Evolutionary conservation across 2,113 vertebrate genomes (phyloP).

Genomic region (Callaeas wilsoni): DNA sequence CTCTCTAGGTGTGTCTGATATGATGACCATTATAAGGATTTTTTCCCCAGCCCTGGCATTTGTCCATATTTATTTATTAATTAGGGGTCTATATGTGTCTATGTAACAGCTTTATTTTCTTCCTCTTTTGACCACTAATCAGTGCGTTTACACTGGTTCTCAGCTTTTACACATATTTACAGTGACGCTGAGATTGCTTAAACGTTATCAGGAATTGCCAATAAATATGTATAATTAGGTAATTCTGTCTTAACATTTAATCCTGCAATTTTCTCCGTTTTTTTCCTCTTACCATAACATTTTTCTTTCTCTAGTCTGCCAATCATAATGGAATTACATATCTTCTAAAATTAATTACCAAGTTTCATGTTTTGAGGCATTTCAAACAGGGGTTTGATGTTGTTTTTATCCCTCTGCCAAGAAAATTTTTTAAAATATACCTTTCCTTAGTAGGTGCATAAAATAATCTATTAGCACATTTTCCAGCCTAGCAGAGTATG

Average conservation of each 20-base stretch:
- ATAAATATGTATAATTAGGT: background rate
- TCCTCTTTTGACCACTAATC: background rate
- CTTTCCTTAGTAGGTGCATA: rapidly evolving
- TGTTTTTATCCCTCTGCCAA: background rate
- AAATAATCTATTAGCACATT: background rate
- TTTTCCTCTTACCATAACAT: background rate
- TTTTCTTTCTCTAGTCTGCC: background rate
- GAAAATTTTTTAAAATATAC: background rate
- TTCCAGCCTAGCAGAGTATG: background rate
- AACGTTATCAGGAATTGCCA: background rate
- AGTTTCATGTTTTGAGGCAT: background rate
- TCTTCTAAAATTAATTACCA: background rate
- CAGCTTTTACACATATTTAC: background rate
- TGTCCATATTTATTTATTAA: background rate
- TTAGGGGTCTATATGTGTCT: background rate
- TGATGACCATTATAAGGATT: background rate
- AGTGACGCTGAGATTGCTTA: background rate
- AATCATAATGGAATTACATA: background rate
- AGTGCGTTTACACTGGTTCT: background rate
- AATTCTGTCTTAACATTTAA: background rate
- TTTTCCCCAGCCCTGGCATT: background rate
- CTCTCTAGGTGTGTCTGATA: background rate
- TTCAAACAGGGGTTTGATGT: background rate
- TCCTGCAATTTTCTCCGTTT: background rate
- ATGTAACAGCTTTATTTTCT: background rate